These are phyloP conservation scores for Diogma glabrata DNA, from an alignment of 2,888 invertebrate genomes.

Conservation along the genomic window DNA sequence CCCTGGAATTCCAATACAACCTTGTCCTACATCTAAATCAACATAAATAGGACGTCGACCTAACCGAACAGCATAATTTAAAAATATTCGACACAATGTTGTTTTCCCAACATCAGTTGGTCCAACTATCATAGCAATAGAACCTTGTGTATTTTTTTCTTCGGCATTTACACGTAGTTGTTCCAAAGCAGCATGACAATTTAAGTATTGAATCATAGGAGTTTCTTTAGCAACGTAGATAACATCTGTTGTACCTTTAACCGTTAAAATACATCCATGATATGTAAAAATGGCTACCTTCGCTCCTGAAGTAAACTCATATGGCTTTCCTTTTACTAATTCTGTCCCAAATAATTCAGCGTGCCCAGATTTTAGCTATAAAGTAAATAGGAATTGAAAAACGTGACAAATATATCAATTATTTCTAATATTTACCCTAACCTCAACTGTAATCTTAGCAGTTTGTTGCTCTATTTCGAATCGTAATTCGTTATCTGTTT, in stretches of 20 bases:
- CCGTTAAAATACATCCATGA: constrained; percentile 82
- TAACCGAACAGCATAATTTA: constrained; percentile 92
- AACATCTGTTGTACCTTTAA: constrained; percentile 82
- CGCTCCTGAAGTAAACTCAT: constrained; percentile 78
- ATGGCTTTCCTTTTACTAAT: constrained; percentile 81
- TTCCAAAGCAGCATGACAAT: constrained; percentile 91
- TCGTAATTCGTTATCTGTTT: constrained; percentile 79
- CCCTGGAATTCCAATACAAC: constrained; percentile 82
- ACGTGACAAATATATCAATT: not conserved
- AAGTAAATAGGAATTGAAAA: constrained; percentile 17
- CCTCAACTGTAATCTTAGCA: constrained; percentile 70
- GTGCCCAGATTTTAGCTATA: constrained; percentile 71
- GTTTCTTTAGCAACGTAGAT: constrained; percentile 93
- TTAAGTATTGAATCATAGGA: constrained; percentile 88
- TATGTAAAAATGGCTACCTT: constrained; percentile 95
- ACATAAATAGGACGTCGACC: constrained; percentile 82
- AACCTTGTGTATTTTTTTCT: constrained; percentile 59
- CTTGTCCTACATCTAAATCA: constrained; percentile 93
- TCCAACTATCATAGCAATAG: constrained; percentile 82
- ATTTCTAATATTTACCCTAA: too few relatives aligned
- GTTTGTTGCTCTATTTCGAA: constrained; percentile 87
- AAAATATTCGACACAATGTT: constrained; percentile 72
- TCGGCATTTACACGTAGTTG: constrained; percentile 76
- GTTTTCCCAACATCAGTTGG: constrained; percentile 96
- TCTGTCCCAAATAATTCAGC: constrained; percentile 98